Conservation (phyloP, 2,888 invertebrate species). For the Phasia obesa region DNA sequence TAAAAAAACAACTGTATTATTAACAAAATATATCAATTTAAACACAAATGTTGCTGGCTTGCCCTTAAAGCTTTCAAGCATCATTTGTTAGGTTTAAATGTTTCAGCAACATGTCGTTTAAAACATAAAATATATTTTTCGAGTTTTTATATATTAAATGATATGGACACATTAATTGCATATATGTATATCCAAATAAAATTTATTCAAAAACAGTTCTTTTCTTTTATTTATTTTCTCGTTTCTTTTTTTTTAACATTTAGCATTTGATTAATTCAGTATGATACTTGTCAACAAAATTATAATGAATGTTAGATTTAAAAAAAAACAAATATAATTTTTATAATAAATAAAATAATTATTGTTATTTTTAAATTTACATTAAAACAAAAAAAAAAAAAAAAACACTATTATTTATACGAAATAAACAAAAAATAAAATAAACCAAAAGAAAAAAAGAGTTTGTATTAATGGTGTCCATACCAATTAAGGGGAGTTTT, state of each 20-base stretch:
- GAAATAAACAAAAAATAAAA: constrained; percentile 20
- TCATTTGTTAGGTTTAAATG: constrained; percentile 23
- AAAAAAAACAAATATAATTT: too few relatives aligned
- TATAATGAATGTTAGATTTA: constrained; percentile 57
- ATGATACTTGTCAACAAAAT: constrained; percentile 66
- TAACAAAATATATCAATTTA: constrained; percentile 33
- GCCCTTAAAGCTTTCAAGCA: not conserved
- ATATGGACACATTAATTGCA: constrained; percentile 62
- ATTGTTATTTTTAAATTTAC: constrained; percentile 30
- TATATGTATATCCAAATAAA: constrained; percentile 61
- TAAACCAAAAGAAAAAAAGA: constrained; percentile 26
- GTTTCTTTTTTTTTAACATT: constrained; percentile 77
- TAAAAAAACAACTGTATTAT: constrained; percentile 55
- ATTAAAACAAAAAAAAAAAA: constrained; percentile 7
- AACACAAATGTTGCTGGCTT: constrained; percentile 36
- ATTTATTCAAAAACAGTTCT: constrained; percentile 67
- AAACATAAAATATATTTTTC: constrained; percentile 30
- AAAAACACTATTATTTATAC: constrained; percentile 6
- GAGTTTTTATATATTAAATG: constrained; percentile 33
- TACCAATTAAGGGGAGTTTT: constrained; percentile 64
- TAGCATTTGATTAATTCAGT: constrained; percentile 81
- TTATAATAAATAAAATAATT: constrained; percentile 41
- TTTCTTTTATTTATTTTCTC: constrained; percentile 52
- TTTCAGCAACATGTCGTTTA: constrained; percentile 53
- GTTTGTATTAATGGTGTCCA: constrained; percentile 68